Evolutionary conservation across 2,797 vertebrate species (phyloP).

Genomic region (Morus bassanus): DNA sequence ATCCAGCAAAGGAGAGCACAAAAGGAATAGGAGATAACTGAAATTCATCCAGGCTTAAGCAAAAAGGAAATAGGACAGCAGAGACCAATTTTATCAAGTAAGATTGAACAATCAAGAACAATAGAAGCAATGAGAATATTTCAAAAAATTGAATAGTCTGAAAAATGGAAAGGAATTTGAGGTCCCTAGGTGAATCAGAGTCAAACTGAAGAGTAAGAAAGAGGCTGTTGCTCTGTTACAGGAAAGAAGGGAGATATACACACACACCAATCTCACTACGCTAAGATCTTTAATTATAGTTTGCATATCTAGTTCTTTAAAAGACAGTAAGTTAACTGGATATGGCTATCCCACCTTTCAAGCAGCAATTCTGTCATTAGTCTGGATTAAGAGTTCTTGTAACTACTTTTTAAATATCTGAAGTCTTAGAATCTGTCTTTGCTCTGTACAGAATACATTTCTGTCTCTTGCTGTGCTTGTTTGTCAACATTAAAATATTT

Average conservation of each 20-base stretch:
- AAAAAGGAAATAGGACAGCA: not conserved
- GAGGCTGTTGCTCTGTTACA: not conserved
- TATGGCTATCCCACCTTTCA: not conserved
- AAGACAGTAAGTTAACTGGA: not conserved
- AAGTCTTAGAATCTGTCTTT: not conserved
- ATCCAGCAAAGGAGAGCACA: not conserved
- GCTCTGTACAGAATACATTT: not conserved
- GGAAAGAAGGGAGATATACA: not conserved
- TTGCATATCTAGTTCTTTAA: not conserved
- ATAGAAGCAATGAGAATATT: not conserved
- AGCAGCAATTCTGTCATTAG: not conserved
- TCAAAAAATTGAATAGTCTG: not conserved
- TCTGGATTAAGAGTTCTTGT: not conserved
- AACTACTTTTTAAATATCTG: not conserved
- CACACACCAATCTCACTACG: not conserved
- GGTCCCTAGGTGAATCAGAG: not conserved
- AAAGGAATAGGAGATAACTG: not conserved
- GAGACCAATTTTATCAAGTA: not conserved
- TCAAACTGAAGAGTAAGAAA: not conserved
- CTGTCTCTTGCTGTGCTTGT: not conserved
- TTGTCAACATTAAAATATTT: not conserved
- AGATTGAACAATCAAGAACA: conserved; percentile 3
- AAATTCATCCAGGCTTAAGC: conserved; percentile 22
- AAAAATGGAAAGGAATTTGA: not conserved
- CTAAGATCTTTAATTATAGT: not conserved